Base-by-base conservation (phyloP, 2,888 invertebrate species). In the Cinara cedri region DNA sequence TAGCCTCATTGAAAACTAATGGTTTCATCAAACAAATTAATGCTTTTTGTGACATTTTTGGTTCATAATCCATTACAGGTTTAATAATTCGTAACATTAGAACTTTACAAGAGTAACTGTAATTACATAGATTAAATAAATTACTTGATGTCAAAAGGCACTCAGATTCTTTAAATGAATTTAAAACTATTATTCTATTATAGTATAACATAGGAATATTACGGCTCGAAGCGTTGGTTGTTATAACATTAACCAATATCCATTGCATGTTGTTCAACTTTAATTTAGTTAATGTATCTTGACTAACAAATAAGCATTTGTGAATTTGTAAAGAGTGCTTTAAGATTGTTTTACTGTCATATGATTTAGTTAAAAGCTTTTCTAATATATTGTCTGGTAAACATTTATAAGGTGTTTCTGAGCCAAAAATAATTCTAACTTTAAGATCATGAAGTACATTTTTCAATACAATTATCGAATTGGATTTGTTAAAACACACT, bases 261-360 rank as follows among this genome's bases (percentile, higher is more conserved):
- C 78, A 78, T 51, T 78, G 68, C 10, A 78, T 49, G 10, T 78
- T 78, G 1, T 49, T 51, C 34, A 78, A 70, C 49, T 78, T 70
- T 19, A 68, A 70, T 51, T 78, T 60, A 8, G 21, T 46, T 57
- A 78, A 49, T 1, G 24, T 60, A n/a, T 68, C 49, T 3, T 62
- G 57, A 9, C 78, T 70, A 21, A 78, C 54, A 70, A 78, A 78
- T 21, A 78, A 9, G 51, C 78, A 70, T 51, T 78, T 78, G 49
- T 78, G 42, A 60, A 78, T 70, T 11, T 78, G 46, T 49, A 78
- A 42, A 16, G 49, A 42, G 16, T 70, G 10, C 42, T 78, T 62
- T n/a, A 60, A 1, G 16, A 78, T 70, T 34, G 46, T 14, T 60
- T 62, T 16, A 21, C 60, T 26, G 21, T 70, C 68, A 70, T 78